Base-by-base conservation (phyloP, 1,140 invertebrate species). In the Drosophila saltans region DNA sequence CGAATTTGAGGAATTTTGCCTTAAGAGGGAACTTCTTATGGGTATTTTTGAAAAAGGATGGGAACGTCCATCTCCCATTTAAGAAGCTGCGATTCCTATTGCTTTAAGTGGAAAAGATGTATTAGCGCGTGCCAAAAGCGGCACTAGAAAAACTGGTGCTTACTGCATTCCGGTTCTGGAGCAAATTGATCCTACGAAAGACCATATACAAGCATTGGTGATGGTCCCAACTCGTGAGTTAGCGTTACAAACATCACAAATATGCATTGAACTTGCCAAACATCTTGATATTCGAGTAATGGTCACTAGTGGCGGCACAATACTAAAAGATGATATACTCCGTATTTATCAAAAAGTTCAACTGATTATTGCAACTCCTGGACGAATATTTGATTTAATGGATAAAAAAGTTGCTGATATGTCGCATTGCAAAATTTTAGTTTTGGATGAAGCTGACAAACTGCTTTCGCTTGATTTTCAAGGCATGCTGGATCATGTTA, bases 41-140 rank as follows among this genome's bases (percentile, higher is more conserved):
- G 99, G 99, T 78, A 99, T 99, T 92, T 99, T 99, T 93, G 99
- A 99, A 93, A 99, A 99, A 94, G 99, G 99, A 57, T 99, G 99
- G 99, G 99, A 99, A 92, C 98, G 98, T 92, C 99, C 99, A 59
- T 99, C 98, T 76, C 99, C 99, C 26, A 99, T 99, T 94, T 99
- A 99, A 94, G 98, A 99, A 95, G 97, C 98, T 83, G 98, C 98
- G 92, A 99, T 99, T 94, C 98, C 98, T 67, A 98, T 99, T 92
- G 98, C 99, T 72, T 94, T 99, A 69, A 97, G 97, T 90, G 99
- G 99, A 77, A 97, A 99, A 94, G 98, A 99, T 94, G 96, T 99
- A 78, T 94, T 99, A 81, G 99, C 99, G 62, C 95, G 99, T 93
- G 99, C 99, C 66, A 99, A 99, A 94, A 99, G 99, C 94, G 99